Evolutionary conservation across 2,888 invertebrate species (phyloP).

Genomic region (Hypolimnas misippus): DNA sequence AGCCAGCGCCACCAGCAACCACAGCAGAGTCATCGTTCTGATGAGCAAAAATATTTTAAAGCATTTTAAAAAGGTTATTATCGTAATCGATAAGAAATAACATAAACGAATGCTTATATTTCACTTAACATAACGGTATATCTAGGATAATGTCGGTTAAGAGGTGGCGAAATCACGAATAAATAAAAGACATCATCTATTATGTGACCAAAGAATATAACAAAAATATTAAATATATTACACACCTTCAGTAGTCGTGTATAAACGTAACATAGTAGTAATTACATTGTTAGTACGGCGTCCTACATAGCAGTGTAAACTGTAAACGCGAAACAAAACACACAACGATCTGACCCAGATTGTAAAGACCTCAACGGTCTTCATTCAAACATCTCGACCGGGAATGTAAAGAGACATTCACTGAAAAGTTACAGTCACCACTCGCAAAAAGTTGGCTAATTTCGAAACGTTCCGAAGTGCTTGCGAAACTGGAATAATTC

Average conservation of each 20-base stretch:
- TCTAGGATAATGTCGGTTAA: too few relatives aligned
- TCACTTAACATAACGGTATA: too few relatives aligned
- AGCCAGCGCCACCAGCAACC: slow-evolving; percentile 56
- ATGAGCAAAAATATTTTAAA: neutral
- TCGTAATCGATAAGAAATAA: too few relatives aligned
- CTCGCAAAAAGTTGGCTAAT: slow-evolving; percentile 39
- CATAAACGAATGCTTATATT: too few relatives aligned
- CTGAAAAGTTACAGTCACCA: slow-evolving; percentile 27
- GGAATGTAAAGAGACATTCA: slow-evolving; percentile 27
- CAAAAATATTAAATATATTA: too few relatives aligned
- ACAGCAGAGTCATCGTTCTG: slow-evolving; percentile 56
- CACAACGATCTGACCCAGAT: slow-evolving; percentile 9
- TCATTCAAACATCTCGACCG: slow-evolving; percentile 13
- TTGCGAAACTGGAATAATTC: slow-evolving; percentile 35
- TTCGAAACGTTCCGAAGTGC: slow-evolving; percentile 30
- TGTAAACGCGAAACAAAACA: slow-evolving; percentile 8
- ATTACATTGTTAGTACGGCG: slow-evolving; percentile 1
- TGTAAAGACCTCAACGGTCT: slow-evolving; percentile 6
- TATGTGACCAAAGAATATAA: too few relatives aligned
- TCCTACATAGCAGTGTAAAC: slow-evolving; percentile 3
- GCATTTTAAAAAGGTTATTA: neutral
- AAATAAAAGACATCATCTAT: too few relatives aligned
- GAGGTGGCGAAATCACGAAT: too few relatives aligned
- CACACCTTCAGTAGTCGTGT: neutral
- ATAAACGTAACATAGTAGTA: neutral